Conservation (phyloP, 2,888 invertebrate genomes). For the Arge pagana region DNA sequence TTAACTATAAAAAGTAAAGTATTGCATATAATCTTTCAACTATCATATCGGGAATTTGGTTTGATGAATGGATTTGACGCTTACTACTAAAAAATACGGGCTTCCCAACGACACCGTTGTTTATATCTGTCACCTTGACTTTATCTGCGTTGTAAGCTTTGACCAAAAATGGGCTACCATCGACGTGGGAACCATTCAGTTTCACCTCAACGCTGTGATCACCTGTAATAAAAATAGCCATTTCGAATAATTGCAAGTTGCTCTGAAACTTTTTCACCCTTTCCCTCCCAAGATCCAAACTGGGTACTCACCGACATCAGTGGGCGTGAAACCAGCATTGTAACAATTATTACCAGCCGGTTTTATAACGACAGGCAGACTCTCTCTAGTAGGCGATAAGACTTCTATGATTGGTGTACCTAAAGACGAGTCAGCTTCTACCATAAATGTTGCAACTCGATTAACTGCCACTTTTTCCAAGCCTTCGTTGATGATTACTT, state of each 20-base stretch:
- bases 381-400: constrained; percentile 57
- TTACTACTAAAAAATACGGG: constrained; percentile 93
- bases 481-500: constrained; percentile 76
- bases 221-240: constrained; percentile 54
- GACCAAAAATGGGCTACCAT: constrained; percentile 93
- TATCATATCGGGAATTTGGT: not conserved
- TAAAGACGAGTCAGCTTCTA: constrained; percentile 79
- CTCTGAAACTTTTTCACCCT: no score
- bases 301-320: constrained; percentile 78
- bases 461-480: constrained; percentile 90
- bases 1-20: constrained; percentile 78
- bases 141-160: constrained; percentile 95
- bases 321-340: constrained; percentile 85
- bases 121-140: constrained; percentile 94
- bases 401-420: constrained; percentile 78
- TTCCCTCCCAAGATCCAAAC: constrained; percentile 1
- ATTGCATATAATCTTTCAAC: not conserved
- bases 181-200: constrained; percentile 76
- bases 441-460: constrained; percentile 79
- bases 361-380: constrained; percentile 80
- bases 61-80: constrained; percentile 42
- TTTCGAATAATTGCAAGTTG: no score
- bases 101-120: constrained; percentile 87
- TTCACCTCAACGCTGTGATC: constrained; percentile 90
- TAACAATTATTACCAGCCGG: constrained; percentile 78